Percentiles rank a stretch among this genome's conserved stretches.
Evolutionary conservation across 2,888 invertebrate genomes (phyloP).

Genomic region (Fabriciana adippe): DNA sequence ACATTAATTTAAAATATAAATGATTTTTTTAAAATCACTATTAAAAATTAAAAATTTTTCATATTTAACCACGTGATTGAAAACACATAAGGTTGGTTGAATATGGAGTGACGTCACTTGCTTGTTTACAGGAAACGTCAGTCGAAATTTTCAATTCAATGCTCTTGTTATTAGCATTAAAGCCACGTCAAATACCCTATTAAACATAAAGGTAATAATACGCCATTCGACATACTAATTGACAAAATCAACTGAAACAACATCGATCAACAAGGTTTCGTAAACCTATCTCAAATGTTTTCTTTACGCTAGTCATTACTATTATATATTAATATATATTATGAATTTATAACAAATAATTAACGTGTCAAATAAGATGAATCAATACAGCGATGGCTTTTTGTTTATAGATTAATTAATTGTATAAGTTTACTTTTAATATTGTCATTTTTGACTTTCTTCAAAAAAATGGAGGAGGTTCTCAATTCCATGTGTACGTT

Average conservation of each 20-base stretch:
- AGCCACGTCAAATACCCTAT: no score
- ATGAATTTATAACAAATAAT: slow-evolving; percentile 68
- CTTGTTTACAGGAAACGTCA: no score
- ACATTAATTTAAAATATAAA: no score
- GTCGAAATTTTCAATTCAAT: slow-evolving; percentile 38
- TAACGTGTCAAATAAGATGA: slow-evolving; percentile 23
- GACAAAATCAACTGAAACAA: slow-evolving; percentile 75
- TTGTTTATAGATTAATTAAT: not conserved
- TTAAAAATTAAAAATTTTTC: slow-evolving; percentile 25
- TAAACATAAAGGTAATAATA: slow-evolving; percentile 37
- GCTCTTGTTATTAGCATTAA: no score
- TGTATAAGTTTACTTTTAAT: no score
- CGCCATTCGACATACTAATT: slow-evolving; percentile 69
- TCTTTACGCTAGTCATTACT: slow-evolving; percentile 41
- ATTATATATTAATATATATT: slow-evolving; percentile 49
- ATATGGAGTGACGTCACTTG: no score
- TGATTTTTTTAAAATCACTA: no score
- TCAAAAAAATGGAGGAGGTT: no score
- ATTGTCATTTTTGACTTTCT: no score
- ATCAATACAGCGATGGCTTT: not conserved
- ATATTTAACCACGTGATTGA: no score
- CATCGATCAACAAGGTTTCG: slow-evolving; percentile 67
- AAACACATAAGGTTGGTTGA: no score
- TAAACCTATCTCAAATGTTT: slow-evolving; percentile 58
- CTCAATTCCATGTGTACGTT: no score